A percentile compares a stretch with the other conserved stretches of the same genome.
Evolutionary conservation across 2,888 invertebrate genomes (phyloP).

Genomic region (Alsophila aescularia): DNA sequence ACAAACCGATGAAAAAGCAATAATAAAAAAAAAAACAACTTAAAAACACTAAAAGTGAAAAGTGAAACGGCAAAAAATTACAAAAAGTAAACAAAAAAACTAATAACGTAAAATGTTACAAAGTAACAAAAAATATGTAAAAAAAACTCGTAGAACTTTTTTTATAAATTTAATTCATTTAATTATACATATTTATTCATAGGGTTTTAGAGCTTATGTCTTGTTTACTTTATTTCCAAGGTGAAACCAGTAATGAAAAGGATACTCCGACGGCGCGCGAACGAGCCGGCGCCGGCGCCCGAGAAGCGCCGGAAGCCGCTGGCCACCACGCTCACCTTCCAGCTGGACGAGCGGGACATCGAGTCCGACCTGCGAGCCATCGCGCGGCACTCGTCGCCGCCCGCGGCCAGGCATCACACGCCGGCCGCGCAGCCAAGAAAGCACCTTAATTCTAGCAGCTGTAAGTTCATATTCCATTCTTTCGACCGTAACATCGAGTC

Average conservation of each 20-base stretch:
- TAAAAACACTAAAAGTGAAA: too few species aligned
- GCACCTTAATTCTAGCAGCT: slow-evolving; percentile 64
- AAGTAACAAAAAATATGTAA: too few species aligned
- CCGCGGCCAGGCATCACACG: slow-evolving; percentile 36
- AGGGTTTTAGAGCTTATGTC: too few species aligned
- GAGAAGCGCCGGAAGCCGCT: slow-evolving; percentile 94
- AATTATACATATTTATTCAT: too few species aligned
- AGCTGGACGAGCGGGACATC: slow-evolving; percentile 95
- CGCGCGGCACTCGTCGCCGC: slow-evolving; percentile 75
- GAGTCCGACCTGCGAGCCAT: slow-evolving; percentile 93
- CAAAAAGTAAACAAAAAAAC: too few species aligned
- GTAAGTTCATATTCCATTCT: slow-evolving; percentile 52
- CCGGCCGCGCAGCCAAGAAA: slow-evolving; percentile 70
- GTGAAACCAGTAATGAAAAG: slow-evolving; percentile 98
- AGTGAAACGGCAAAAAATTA: too few species aligned
- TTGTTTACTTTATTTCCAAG: slow-evolving; percentile 56
- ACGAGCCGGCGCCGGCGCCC: slow-evolving; percentile 95
- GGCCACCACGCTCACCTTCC: slow-evolving; percentile 93
- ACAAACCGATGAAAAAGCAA: too few species aligned
- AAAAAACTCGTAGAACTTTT: too few species aligned
- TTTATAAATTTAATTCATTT: too few species aligned
- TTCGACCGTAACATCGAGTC: too few species aligned
- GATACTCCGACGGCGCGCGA: slow-evolving; percentile 95
- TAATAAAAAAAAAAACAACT: too few species aligned
- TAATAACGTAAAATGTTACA: too few species aligned